Percentiles rank a stretch among this genome's conserved stretches.
Conservation (phyloP, 2,113 vertebrate species). For the Heteronetta atricapilla region DNA sequence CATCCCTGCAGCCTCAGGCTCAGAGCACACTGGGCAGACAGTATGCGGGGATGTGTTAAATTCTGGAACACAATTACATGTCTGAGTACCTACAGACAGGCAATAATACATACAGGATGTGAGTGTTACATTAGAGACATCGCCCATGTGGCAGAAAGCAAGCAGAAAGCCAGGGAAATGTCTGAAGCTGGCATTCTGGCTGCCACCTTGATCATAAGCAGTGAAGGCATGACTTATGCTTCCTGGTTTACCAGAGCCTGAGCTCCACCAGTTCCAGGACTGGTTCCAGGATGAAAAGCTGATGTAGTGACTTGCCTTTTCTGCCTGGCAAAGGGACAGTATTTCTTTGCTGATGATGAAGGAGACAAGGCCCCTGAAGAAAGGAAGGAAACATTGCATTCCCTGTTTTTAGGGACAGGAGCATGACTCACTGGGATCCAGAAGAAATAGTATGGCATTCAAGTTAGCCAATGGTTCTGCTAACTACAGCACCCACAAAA, state of each 20-base stretch:
- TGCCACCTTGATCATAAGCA: background rate
- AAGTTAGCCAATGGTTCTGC: background rate
- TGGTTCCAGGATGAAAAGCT: background rate
- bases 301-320: background rate
- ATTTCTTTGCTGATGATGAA: background rate
- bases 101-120: background rate
- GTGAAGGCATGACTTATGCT: background rate
- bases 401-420: background rate
- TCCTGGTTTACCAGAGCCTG: background rate
- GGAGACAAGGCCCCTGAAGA: background rate
- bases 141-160: background rate
- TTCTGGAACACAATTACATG: background rate
- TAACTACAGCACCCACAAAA: background rate
- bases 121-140: background rate
- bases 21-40: background rate
- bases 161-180: background rate
- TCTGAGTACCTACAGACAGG: conserved; percentile 9
- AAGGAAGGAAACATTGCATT: background rate
- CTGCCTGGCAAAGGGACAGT: background rate
- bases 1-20: background rate
- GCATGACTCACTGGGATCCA: background rate
- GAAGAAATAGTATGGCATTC: background rate
- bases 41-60: background rate
- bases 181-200: background rate
- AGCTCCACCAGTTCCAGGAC: background rate